A percentile compares a stretch with the other conserved stretches of the same genome.
Evolutionary conservation across 2,888 invertebrate species (phyloP).

Genomic region (Iphiclides podalirius): DNA sequence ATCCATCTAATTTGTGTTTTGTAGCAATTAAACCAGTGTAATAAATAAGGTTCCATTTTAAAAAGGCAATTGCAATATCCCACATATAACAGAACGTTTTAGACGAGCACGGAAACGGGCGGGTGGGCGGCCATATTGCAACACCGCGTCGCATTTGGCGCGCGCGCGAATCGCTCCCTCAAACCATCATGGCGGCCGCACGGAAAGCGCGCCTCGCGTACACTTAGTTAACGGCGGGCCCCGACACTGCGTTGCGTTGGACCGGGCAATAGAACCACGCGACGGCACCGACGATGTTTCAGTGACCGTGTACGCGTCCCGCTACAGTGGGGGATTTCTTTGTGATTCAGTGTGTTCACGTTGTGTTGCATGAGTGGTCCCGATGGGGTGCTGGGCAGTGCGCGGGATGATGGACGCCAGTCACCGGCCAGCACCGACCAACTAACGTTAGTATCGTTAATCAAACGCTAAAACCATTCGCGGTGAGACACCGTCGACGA

Average conservation of each 20-base stretch:
- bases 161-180: slow-evolving; percentile 70
- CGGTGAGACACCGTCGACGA: background rate
- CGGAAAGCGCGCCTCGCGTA: slow-evolving; percentile 62
- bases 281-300: slow-evolving; percentile 25
- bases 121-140: too few relatives aligned
- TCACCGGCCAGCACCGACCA: slow-evolving; percentile 75
- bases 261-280: slow-evolving; percentile 9
- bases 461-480: background rate
- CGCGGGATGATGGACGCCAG: slow-evolving; percentile 65
- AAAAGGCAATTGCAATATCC: too few relatives aligned
- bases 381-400: slow-evolving; percentile 58
- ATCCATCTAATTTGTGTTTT: too few relatives aligned
- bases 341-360: slow-evolving; percentile 56
- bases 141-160: slow-evolving; percentile 50
- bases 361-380: slow-evolving; percentile 72
- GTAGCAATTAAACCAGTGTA: too few relatives aligned
- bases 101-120: too few relatives aligned
- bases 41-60: too few relatives aligned
- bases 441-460: slow-evolving; percentile 63
- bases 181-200: slow-evolving; percentile 69
- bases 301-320: slow-evolving; percentile 37
- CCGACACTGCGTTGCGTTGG: slow-evolving; percentile 37
- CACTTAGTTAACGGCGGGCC: slow-evolving; percentile 45
- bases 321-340: slow-evolving; percentile 46
- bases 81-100: too few relatives aligned